Conservation (phyloP, 2,888 invertebrate species). For the Mesodorylaimus sp. region DNA sequence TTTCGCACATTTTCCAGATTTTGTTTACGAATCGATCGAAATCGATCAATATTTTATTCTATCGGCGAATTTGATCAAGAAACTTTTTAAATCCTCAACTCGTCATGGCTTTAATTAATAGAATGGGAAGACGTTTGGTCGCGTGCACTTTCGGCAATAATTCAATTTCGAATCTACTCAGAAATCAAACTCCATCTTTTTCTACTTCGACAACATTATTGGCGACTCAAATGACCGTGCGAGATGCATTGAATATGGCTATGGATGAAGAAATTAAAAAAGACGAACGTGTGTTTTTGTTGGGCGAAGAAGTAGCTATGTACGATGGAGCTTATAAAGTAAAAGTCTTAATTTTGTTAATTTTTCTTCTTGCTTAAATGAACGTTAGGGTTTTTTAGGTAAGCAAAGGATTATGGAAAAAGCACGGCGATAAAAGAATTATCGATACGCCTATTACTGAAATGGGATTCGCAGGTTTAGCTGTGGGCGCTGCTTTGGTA, state of each 20-base stretch:
- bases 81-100: no score
- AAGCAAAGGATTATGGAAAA: constrained; percentile 83
- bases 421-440: constrained; percentile 86
- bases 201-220: no score
- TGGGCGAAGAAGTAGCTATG: constrained; percentile 96
- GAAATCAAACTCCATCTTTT: no score
- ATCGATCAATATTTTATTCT: no score
- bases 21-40: no score
- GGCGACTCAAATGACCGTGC: constrained; percentile 80
- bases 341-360: background rate
- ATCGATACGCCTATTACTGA: constrained; percentile 97
- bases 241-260: constrained; percentile 88
- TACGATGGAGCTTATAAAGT: constrained; percentile 84
- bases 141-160: no score
- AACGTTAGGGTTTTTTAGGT: constrained; percentile 42
- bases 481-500: constrained; percentile 76
- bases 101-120: no score
- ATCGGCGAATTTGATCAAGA: no score
- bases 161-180: no score
- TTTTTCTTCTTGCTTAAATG: constrained; percentile 10
- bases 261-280: constrained; percentile 88
- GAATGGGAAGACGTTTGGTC: no score
- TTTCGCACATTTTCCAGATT: no score
- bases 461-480: constrained; percentile 84
- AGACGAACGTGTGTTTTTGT: constrained; percentile 66